A percentile compares a stretch with the other conserved stretches of the same genome.
These are phyloP conservation scores for Pteronotus mesoamericanus DNA, from an alignment of 2,797 vertebrate genomes.

Conservation along the genomic window DNA sequence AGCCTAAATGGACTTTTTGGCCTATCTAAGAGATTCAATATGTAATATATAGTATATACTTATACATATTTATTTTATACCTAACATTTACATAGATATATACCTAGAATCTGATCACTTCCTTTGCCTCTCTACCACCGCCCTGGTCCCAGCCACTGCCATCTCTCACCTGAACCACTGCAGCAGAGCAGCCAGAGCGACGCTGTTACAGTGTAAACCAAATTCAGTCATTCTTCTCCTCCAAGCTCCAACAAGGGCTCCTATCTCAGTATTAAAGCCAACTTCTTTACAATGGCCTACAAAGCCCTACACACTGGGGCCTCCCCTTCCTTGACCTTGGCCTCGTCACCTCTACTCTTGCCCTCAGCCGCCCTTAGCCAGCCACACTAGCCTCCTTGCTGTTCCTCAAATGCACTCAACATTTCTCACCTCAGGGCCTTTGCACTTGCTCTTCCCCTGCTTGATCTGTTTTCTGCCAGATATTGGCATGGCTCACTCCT, in stretches of 20 bases:
- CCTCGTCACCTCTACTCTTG: neutral
- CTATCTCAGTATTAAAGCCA: neutral
- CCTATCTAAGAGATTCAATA: neutral
- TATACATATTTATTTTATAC: neutral
- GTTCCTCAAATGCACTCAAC: neutral
- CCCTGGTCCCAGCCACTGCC: neutral
- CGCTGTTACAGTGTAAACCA: neutral
- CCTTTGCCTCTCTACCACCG: neutral
- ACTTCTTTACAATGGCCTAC: neutral
- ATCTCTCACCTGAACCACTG: neutral
- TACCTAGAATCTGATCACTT: neutral
- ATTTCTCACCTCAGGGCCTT: neutral
- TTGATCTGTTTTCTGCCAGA: neutral
- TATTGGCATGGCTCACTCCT: neutral
- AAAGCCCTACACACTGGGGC: neutral
- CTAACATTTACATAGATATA: neutral
- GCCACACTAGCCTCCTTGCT: neutral
- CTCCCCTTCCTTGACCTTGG: neutral
- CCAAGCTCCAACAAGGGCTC: neutral
- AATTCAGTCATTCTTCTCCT: neutral
- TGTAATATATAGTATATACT: neutral
- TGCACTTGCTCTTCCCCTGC: neutral
- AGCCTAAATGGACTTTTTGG: too few relatives aligned
- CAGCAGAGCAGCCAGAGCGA: neutral
- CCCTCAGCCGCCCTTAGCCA: neutral